Evolutionary conservation across 2,113 vertebrate genomes (phyloP).

Genomic region (Sinocyclocheilus rhinocerous): DNA sequence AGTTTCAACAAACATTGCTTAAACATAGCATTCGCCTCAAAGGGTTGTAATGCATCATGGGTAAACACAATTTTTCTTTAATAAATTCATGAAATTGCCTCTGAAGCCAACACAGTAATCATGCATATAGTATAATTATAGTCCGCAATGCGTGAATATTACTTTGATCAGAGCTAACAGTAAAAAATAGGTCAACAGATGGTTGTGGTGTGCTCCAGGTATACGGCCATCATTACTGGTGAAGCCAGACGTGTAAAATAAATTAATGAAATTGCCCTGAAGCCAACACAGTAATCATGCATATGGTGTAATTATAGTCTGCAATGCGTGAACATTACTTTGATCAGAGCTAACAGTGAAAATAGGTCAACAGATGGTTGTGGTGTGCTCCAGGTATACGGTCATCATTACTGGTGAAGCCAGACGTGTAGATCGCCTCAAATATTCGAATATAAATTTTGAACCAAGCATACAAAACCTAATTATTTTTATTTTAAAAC

Average conservation of each 20-base stretch:
- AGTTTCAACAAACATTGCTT: not conserved
- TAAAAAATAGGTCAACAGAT: slow-evolving; percentile 45
- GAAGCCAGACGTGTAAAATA: not conserved
- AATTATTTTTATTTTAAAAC: too few relatives aligned
- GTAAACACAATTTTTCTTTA: not conserved
- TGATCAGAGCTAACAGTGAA: too few relatives aligned
- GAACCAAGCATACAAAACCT: too few relatives aligned
- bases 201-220: slow-evolving; percentile 36
- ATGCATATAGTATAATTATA: not conserved
- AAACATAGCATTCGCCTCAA: not conserved
- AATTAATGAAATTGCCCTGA: too few relatives aligned
- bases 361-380: too few relatives aligned
- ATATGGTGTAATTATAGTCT: too few relatives aligned
- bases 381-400: too few relatives aligned
- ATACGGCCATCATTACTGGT: slow-evolving; percentile 7
- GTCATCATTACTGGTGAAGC: too few relatives aligned
- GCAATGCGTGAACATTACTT: too few relatives aligned
- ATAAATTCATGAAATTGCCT: not conserved
- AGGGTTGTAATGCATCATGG: not conserved
- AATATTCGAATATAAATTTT: too few relatives aligned
- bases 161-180: not conserved
- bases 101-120: not conserved
- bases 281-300: too few relatives aligned
- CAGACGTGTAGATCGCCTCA: too few relatives aligned
- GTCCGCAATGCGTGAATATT: not conserved